A percentile compares a stretch with the other conserved stretches of the same genome.
Conservation (phyloP, 1,140 invertebrate genomes). For the Orchestia grillus region DNA sequence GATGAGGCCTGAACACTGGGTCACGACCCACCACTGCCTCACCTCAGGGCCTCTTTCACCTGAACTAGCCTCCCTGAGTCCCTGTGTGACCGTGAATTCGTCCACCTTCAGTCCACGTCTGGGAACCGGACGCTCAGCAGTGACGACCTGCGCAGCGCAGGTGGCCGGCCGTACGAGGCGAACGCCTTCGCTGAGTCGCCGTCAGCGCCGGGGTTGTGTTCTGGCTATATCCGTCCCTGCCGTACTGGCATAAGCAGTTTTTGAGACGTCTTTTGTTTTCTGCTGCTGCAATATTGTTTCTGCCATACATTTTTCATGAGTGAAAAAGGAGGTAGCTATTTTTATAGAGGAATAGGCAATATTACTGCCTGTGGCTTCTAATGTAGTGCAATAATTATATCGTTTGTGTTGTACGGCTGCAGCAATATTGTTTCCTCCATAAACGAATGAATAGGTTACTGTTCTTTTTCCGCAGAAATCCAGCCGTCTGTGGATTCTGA, state of each 20-base stretch:
- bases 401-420: no score
- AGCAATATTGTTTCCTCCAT: no score
- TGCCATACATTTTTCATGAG: no score
- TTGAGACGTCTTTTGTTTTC: background rate
- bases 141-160: constrained; percentile 4
- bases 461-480: background rate
- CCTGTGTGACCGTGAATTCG: background rate
- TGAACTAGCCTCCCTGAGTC: background rate
- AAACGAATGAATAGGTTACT: no score
- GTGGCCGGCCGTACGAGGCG: background rate
- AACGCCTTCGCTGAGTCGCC: background rate
- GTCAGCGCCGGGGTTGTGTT: background rate
- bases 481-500: background rate
- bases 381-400: no score
- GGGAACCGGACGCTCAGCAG: constrained; percentile 1
- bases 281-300: background rate
- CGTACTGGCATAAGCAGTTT: background rate
- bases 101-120: background rate
- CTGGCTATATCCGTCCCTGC: background rate
- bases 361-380: no score
- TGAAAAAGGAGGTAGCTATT: no score
- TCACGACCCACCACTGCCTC: background rate
- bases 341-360: no score
- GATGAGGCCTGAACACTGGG: background rate
- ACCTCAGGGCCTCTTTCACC: background rate